phyloP scores from a whole-genome alignment of 35 echinoderm and acorn worm genomes.

The Lytechinus variegatus region DNA sequence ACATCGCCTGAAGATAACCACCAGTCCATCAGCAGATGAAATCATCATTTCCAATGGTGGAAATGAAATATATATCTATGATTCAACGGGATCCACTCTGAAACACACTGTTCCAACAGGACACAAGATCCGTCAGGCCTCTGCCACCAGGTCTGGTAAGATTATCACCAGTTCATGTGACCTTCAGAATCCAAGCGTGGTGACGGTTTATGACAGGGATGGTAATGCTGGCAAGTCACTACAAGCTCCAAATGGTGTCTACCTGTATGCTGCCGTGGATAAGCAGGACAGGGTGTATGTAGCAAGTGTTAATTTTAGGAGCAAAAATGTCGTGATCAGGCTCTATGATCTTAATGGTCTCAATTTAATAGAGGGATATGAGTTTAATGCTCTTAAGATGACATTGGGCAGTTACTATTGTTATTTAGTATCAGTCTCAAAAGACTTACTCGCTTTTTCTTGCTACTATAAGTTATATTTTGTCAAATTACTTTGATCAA shows the following conservation, averaged over 20 bases:
- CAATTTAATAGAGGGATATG: neutral
- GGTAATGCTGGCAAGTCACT: neutral
- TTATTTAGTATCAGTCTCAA: too few relatives aligned
- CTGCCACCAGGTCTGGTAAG: neutral
- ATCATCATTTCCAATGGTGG: neutral
- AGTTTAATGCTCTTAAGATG: too few relatives aligned
- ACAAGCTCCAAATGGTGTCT: neutral
- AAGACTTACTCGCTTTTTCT: too few relatives aligned
- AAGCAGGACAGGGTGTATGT: conserved; percentile 40
- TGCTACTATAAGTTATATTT: too few relatives aligned
- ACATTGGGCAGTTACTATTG: too few relatives aligned
- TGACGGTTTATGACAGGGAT: conserved; percentile 40
- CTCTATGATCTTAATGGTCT: neutral
- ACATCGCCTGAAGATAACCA: too few relatives aligned
- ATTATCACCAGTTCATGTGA: neutral
- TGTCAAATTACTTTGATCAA: too few relatives aligned
- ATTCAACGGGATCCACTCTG: neutral
- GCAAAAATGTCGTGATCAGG: neutral
- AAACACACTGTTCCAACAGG: neutral
- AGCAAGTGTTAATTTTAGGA: neutral
- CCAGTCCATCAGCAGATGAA: neutral
- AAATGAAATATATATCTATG: conserved; percentile 19
- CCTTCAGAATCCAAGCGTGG: neutral
- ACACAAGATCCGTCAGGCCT: neutral
- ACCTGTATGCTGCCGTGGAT: conserved; percentile 16